Conservation (phyloP, 2,113 vertebrate species). For the Eublepharis macularius region DNA sequence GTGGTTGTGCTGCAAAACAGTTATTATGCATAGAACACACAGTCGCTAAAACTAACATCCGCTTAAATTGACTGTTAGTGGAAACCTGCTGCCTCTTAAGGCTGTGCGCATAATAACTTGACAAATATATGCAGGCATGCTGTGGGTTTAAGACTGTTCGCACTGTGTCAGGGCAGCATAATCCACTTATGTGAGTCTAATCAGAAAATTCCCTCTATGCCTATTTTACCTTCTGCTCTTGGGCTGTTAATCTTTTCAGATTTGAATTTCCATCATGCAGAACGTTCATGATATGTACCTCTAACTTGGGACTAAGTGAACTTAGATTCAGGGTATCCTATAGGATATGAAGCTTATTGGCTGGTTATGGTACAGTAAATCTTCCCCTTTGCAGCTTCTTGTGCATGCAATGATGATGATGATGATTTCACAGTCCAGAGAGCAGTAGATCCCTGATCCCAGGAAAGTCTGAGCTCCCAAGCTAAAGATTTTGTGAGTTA, state of each 20-base stretch:
- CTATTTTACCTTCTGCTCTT: neutral
- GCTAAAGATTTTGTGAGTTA: too few species aligned
- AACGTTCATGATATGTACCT: neutral
- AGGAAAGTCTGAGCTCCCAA: too few species aligned
- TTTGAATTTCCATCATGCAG: neutral
- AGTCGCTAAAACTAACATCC: slow-evolving; percentile 19
- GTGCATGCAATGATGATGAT: too few species aligned
- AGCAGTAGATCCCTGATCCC: too few species aligned
- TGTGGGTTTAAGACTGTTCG: slow-evolving; percentile 15
- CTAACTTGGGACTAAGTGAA: neutral
- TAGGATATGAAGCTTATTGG: too few species aligned
- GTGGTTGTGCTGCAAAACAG: slow-evolving; percentile 26
- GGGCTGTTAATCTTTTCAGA: neutral
- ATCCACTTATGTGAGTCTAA: slow-evolving; percentile 55
- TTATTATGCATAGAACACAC: slow-evolving; percentile 36
- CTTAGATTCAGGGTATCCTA: neutral
- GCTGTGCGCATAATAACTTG: slow-evolving; percentile 24
- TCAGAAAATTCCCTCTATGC: slow-evolving; percentile 21
- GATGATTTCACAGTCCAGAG: too few species aligned
- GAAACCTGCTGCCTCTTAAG: slow-evolving; percentile 52
- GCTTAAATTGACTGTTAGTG: slow-evolving; percentile 28
- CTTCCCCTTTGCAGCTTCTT: too few species aligned
- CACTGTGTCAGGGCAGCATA: slow-evolving; percentile 35
- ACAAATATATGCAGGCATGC: slow-evolving; percentile 36
- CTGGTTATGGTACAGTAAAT: too few species aligned